A percentile compares a stretch with the other conserved stretches of the same genome.
phyloP scores from a whole-genome alignment of 1,140 invertebrate species.

The Drosophila yakuba region DNA sequence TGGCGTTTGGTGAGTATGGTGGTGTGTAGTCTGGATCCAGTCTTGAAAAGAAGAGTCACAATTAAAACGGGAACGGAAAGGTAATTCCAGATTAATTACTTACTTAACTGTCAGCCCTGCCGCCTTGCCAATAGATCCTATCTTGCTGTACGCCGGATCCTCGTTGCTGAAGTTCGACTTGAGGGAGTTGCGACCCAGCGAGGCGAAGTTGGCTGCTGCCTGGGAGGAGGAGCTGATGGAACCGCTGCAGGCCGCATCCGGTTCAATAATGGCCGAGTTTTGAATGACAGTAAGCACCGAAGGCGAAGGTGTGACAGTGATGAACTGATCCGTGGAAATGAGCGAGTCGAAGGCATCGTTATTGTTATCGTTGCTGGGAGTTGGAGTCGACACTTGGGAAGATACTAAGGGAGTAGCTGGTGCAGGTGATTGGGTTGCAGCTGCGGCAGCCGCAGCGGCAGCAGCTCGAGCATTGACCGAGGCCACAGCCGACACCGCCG shows the following conservation, averaged over 20 bases:
- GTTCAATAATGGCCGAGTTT: constrained; percentile 76
- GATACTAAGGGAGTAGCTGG: constrained; percentile 28
- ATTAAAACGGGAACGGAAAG: not conserved
- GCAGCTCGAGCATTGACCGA: constrained; percentile 72
- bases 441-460: constrained; percentile 73
- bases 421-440: constrained; percentile 59
- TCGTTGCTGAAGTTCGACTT: constrained; percentile 82
- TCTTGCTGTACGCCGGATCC: constrained; percentile 79
- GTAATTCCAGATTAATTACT: constrained; percentile 4
- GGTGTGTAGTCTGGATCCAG: constrained; percentile 74
- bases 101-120: constrained; percentile 81
- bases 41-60: constrained; percentile 20
- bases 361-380: constrained; percentile 72
- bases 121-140: constrained; percentile 81
- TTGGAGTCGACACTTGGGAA: constrained; percentile 20
- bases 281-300: constrained; percentile 83
- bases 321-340: constrained; percentile 67
- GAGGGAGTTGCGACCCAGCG: constrained; percentile 75
- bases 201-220: constrained; percentile 59
- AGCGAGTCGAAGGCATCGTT: constrained; percentile 75
- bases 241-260: constrained; percentile 68
- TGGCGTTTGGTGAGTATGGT: constrained; percentile 74
- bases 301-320: constrained; percentile 75
- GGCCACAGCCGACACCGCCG: constrained; percentile 84
- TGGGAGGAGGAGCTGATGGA: constrained; percentile 75